These are phyloP conservation scores for Oncorhynchus gorbuscha DNA, from an alignment of 2,113 vertebrate species.

Conservation along the genomic window DNA sequence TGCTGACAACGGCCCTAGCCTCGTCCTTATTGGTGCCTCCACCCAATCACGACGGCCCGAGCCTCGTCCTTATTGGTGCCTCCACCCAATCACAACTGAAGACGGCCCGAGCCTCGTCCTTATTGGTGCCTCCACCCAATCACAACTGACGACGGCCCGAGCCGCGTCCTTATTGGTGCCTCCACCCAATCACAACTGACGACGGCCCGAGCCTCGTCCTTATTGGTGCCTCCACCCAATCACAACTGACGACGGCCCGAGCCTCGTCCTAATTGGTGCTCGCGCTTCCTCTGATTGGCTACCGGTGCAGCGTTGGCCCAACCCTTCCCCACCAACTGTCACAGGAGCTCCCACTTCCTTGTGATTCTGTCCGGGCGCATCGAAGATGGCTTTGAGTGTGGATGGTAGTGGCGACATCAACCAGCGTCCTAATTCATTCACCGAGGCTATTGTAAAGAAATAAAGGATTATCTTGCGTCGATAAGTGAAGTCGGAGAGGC, in stretches of 20 bases:
- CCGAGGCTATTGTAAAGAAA: slow-evolving; percentile 15
- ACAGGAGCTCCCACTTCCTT: slow-evolving; percentile 37
- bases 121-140: too few relatives aligned
- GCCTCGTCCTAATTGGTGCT: neutral
- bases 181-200: too few relatives aligned
- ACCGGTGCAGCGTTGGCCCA: neutral
- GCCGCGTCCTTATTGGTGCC: too few relatives aligned
- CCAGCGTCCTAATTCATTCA: slow-evolving; percentile 53
- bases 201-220: neutral
- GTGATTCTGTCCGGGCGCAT: slow-evolving; percentile 64
- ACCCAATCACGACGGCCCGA: too few relatives aligned
- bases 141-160: too few relatives aligned
- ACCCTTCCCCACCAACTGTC: slow-evolving; percentile 34
- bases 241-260: too few relatives aligned
- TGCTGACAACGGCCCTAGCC: too few relatives aligned
- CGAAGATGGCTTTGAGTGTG: slow-evolving; percentile 76
- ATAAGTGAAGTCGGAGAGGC: slow-evolving; percentile 15
- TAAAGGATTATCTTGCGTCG: slow-evolving; percentile 25
- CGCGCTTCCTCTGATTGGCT: slow-evolving; percentile 17
- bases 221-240: neutral
- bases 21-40: neutral
- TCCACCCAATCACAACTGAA: too few relatives aligned
- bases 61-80: neutral
- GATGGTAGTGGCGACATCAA: neutral
- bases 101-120: too few relatives aligned